Evolutionary conservation across 2,113 vertebrate species (phyloP), one percentile per base, ranked within the genome.

Genomic region (Carassius auratus): DNA sequence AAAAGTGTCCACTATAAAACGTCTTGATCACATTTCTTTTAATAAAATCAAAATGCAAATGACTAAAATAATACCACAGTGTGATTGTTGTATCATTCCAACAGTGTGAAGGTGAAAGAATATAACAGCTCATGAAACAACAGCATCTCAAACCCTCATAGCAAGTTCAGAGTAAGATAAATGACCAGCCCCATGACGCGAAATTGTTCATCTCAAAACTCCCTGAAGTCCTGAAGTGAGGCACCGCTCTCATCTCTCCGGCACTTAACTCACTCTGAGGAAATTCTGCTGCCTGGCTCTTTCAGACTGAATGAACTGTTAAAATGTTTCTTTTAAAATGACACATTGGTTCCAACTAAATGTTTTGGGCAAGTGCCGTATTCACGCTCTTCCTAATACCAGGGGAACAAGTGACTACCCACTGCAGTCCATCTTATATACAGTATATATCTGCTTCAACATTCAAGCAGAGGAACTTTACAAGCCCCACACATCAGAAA

Each of bases 191-290:
- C 7, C 17, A 17, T 26, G 36, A 26, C 1, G 2, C n/a, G 45
- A 64, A 48, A 80, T 80, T 80, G 59, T 80, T 64, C 59, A 10
- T 64, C n/a, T 48, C 77, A 80, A 64, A 61, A 30, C 77, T 80
- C 59, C 59, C 77, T 10, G 8, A 64, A 45, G 77, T 64, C 77
- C 36, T 80, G n/a, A 45, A 64, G 36, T 17, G 8, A 64, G 6
- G 36, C 23, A 23, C 38, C 5, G 2, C 71, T 74, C 48, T 74
- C 17, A 64, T 80, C 13, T 64, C 38, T 8, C 13, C 0, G 6
- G 13, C 33, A 64, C 59, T 80, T 45, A 62, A 80, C n/a, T 26
- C n/a, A 2, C 66, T 61, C 59, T 64, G 59, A 64, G 36, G 10
- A 80, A 62, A 80, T 17, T 3, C 4, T 38, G 68, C 21, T 71